These are phyloP conservation scores for Bucorvus abyssinicus DNA, from an alignment of 2,797 vertebrate species.

Conservation along the genomic window DNA sequence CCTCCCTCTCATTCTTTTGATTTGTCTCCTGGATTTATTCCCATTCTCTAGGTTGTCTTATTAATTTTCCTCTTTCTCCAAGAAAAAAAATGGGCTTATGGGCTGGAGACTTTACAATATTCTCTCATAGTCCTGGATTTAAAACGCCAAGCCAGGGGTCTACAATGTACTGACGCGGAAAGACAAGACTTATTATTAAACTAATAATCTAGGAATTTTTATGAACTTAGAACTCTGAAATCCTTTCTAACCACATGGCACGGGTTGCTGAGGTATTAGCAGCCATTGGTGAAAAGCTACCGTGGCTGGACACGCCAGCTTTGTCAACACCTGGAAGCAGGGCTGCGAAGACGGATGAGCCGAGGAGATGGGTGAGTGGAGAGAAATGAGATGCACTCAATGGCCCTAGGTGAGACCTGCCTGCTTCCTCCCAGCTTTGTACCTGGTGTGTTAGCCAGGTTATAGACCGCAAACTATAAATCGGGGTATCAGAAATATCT, in stretches of 20 bases:
- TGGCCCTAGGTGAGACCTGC: not conserved
- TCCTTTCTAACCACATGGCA: conserved; percentile 1
- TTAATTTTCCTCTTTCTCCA: conserved; percentile 46
- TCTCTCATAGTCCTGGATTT: conserved; percentile 19
- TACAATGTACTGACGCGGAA: conserved; percentile 9
- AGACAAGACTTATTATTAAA: conserved; percentile 37
- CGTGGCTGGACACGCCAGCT: not conserved
- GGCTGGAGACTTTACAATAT: conserved; percentile 41
- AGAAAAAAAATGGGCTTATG: not conserved
- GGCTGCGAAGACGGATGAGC: not conserved
- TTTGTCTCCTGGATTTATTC: conserved; percentile 37
- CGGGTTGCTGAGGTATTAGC: not conserved
- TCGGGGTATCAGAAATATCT: not conserved
- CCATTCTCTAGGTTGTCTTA: conserved; percentile 33
- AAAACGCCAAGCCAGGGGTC: not conserved
- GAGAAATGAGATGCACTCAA: not conserved
- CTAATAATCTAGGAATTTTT: conserved; percentile 50
- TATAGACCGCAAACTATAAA: not conserved
- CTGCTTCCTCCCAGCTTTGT: not conserved
- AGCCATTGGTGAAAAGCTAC: not conserved
- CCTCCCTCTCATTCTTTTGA: not conserved
- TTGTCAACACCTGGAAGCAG: not conserved
- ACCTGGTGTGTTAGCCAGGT: not conserved
- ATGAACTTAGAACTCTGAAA: conserved; percentile 32
- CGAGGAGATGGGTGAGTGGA: not conserved